phyloP scores from a whole-genome alignment of 2,888 invertebrate genomes.

The Sthenelais limicola region DNA sequence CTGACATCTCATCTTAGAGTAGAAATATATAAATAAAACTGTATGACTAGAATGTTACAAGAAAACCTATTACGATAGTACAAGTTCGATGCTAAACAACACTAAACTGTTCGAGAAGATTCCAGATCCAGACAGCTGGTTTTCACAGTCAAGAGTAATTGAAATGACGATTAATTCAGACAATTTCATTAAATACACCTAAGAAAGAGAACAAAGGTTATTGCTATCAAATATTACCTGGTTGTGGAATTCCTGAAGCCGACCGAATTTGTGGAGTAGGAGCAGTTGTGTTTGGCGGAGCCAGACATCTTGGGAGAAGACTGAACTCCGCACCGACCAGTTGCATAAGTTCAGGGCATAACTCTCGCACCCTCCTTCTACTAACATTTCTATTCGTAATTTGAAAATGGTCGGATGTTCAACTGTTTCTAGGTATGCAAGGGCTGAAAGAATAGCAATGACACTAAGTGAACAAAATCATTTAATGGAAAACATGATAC shows the following conservation, averaged over 20 bases:
- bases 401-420: conserved; percentile 53
- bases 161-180: no score
- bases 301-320: conserved; percentile 60
- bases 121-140: neutral
- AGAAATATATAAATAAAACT: no score
- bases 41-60: no score
- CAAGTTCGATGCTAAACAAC: no score
- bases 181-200: no score
- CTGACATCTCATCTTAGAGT: no score
- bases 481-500: no score
- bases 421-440: conserved; percentile 49
- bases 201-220: neutral
- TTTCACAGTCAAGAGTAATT: no score
- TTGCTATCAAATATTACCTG: conserved; percentile 54
- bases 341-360: conserved; percentile 68
- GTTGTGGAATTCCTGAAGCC: conserved; percentile 65
- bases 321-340: conserved; percentile 64
- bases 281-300: conserved; percentile 63
- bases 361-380: conserved; percentile 69
- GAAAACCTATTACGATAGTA: no score
- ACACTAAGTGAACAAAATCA: no score
- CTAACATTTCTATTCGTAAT: conserved; percentile 67
- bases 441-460: conserved; percentile 46
- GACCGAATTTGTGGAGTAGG: conserved; percentile 62
- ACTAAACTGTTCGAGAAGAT: neutral